A percentile compares a stretch with the other conserved stretches of the same genome.
These are phyloP conservation scores for Etheostoma nigrum DNA, from an alignment of 2,797 vertebrate species.

Conservation along the genomic window DNA sequence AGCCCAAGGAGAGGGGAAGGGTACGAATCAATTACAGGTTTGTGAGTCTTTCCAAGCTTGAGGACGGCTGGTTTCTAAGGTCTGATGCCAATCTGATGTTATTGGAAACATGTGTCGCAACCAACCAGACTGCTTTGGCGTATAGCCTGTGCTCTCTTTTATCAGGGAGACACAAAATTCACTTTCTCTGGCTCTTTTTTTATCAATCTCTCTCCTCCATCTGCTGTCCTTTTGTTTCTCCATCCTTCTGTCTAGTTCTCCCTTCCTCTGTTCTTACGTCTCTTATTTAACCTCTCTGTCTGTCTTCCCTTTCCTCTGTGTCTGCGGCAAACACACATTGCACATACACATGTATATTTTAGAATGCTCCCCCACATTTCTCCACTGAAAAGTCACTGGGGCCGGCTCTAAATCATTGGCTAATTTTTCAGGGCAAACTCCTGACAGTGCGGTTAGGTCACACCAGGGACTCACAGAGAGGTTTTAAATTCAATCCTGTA, in stretches of 20 bases:
- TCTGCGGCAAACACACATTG: slow-evolving; percentile 25
- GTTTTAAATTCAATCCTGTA: slow-evolving; percentile 72
- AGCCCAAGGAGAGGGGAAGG: slow-evolving; percentile 68
- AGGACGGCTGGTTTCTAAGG: slow-evolving; percentile 53
- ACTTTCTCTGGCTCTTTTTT: slow-evolving; percentile 33
- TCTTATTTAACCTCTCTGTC: background rate
- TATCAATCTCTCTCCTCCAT: slow-evolving; percentile 21
- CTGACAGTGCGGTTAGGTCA: slow-evolving; percentile 65
- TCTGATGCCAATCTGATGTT: slow-evolving; percentile 59
- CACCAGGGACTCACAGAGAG: slow-evolving; percentile 62
- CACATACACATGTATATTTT: slow-evolving; percentile 24
- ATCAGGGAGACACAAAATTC: slow-evolving; percentile 47
- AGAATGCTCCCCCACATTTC: slow-evolving; percentile 43
- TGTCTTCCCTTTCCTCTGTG: slow-evolving; percentile 6
- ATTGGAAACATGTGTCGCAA: slow-evolving; percentile 67
- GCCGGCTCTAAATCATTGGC: slow-evolving; percentile 66
- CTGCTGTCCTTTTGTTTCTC: slow-evolving; percentile 29
- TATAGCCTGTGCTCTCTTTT: slow-evolving; percentile 35
- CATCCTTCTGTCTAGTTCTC: slow-evolving; percentile 3
- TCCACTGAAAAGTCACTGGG: slow-evolving; percentile 54
- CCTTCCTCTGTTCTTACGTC: slow-evolving; percentile 4
- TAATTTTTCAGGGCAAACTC: slow-evolving; percentile 69
- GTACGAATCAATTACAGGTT: slow-evolving; percentile 70
- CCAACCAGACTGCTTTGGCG: slow-evolving; percentile 43
- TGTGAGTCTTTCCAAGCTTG: slow-evolving; percentile 44